Evolutionary conservation across 2,888 invertebrate genomes (phyloP).

Genomic region (Philhelius pedissequus): DNA sequence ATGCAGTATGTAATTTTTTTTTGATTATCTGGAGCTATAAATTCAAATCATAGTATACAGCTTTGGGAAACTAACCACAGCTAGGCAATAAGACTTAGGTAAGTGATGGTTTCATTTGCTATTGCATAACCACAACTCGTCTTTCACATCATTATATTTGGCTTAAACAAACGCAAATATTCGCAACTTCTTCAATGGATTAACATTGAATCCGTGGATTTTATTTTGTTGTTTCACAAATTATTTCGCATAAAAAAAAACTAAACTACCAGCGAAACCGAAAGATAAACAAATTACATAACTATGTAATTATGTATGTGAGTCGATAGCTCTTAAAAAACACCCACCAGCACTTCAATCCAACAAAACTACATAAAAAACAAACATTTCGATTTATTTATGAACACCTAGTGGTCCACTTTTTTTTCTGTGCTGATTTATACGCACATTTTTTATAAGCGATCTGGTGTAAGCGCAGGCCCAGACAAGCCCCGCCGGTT

Average conservation of each 20-base stretch:
- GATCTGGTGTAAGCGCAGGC: not conserved
- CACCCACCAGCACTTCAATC: slow-evolving; percentile 47
- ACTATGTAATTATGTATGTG: not conserved
- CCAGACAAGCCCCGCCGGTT: not conserved
- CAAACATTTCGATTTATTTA: slow-evolving; percentile 40
- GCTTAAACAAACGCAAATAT: not conserved
- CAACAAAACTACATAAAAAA: not conserved
- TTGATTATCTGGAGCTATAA: no score
- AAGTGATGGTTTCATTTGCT: slow-evolving; percentile 11
- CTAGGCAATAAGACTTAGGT: not conserved
- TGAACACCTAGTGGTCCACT: slow-evolving; percentile 59
- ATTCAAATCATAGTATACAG: no score
- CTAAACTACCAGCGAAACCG: slow-evolving; percentile 2
- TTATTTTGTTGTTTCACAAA: not conserved
- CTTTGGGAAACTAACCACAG: no score
- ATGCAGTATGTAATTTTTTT: no score
- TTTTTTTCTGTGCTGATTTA: slow-evolving; percentile 37
- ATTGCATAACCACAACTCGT: not conserved
- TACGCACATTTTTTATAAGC: not conserved
- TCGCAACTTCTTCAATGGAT: not conserved
- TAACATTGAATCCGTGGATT: not conserved
- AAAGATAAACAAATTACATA: slow-evolving; percentile 52
- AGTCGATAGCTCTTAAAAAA: slow-evolving; percentile 22
- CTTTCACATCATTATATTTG: not conserved
- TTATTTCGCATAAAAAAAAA: not conserved